phyloP scores from a whole-genome alignment of 1,140 invertebrate species.

The Sminthurinus signatus region DNA sequence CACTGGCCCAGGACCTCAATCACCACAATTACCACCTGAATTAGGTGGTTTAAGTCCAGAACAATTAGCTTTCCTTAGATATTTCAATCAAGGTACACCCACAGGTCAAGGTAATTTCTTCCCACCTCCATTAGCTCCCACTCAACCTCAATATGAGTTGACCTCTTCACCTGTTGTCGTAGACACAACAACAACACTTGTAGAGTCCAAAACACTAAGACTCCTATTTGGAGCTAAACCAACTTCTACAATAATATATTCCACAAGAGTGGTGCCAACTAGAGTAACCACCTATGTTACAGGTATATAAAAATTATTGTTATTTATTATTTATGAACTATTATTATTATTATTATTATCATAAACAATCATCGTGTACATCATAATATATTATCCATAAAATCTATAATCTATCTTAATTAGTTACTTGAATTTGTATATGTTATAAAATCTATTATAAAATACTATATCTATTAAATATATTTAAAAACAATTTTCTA shows the following conservation, averaged over 20 bases:
- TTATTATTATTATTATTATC: too few relatives aligned
- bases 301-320: too few relatives aligned
- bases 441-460: too few relatives aligned
- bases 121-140: conserved; percentile 4
- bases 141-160: conserved; percentile 62
- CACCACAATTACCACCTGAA: conserved; percentile 39
- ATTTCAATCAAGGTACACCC: conserved; percentile 47
- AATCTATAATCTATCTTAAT: too few relatives aligned
- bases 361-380: too few relatives aligned
- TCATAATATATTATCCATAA: too few relatives aligned
- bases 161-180: conserved; percentile 74
- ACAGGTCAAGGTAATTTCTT: conserved; percentile 24
- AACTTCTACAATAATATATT: conserved; percentile 75
- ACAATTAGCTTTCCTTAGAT: conserved; percentile 53
- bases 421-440: too few relatives aligned
- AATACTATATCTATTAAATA: too few relatives aligned
- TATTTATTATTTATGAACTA: too few relatives aligned
- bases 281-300: conserved; percentile 70
- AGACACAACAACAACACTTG: conserved; percentile 69
- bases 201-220: conserved; percentile 72
- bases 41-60: conserved; percentile 54
- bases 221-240: conserved; percentile 82
- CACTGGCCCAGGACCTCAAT: conserved; percentile 44
- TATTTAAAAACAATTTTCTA: too few relatives aligned
- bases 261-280: conserved; percentile 75